These are phyloP conservation scores for Asarcornis scutulata DNA, from an alignment of 2,113 vertebrate genomes.

Conservation along the genomic window DNA sequence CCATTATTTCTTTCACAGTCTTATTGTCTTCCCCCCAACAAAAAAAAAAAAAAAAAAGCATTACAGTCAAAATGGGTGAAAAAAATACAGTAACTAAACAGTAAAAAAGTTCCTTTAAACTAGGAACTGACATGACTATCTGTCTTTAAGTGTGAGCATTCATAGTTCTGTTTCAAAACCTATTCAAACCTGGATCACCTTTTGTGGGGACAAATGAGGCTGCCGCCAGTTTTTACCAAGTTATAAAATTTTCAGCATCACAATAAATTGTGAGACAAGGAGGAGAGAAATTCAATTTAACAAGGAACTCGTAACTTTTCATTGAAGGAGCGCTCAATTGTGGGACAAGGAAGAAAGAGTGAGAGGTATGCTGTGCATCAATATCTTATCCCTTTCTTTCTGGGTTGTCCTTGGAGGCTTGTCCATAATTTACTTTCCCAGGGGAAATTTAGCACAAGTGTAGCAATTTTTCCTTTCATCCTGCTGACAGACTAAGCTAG, in stretches of 20 bases:
- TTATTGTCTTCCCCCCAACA: background rate
- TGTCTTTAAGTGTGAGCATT: slow-evolving; percentile 33
- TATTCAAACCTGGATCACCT: slow-evolving; percentile 56
- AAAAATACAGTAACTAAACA: slow-evolving; percentile 30
- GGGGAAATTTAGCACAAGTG: slow-evolving; percentile 77
- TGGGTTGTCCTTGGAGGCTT: slow-evolving; percentile 69
- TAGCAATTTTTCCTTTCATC: slow-evolving; percentile 75
- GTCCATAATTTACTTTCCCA: slow-evolving; percentile 74
- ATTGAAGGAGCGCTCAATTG: slow-evolving; percentile 66
- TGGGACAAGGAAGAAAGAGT: slow-evolving; percentile 62
- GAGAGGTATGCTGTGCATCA: slow-evolving; percentile 65
- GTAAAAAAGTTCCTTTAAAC: slow-evolving; percentile 43
- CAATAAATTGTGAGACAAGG: slow-evolving; percentile 72
- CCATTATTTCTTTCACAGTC: background rate
- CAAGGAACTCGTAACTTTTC: slow-evolving; percentile 72
- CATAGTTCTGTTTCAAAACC: slow-evolving; percentile 44
- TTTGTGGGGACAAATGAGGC: slow-evolving; percentile 68
- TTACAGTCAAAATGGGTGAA: background rate
- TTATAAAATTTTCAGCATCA: slow-evolving; percentile 74
- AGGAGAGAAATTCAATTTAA: slow-evolving; percentile 75
- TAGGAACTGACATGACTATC: slow-evolving; percentile 41
- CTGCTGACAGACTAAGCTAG: slow-evolving; percentile 60
- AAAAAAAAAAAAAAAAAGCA: background rate
- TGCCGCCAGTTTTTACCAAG: slow-evolving; percentile 66
- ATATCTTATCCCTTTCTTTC: slow-evolving; percentile 70